Evolutionary conservation across 2,888 invertebrate species (phyloP).

Genomic region (Volucella inflata): DNA sequence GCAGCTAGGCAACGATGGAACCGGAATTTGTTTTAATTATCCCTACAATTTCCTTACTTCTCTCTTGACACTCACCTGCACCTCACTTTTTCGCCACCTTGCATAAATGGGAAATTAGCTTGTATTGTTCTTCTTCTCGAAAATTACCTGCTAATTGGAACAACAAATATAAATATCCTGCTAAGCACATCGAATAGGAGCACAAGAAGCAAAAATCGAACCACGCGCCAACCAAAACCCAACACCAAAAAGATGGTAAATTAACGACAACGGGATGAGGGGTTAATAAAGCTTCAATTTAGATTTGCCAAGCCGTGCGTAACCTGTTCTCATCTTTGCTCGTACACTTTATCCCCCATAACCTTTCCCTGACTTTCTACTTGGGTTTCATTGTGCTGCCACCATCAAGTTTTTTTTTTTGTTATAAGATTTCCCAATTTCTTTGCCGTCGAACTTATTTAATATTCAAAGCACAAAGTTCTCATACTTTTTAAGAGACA

Average conservation of each 20-base stretch:
- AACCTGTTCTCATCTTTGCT: conserved; percentile 67
- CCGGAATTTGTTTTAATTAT: conserved; percentile 23
- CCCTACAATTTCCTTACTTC: not conserved
- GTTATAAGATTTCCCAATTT: conserved; percentile 56
- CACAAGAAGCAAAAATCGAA: conserved; percentile 31
- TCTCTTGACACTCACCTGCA: not conserved
- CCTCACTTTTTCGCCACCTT: conserved; percentile 29
- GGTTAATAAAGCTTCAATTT: conserved; percentile 69
- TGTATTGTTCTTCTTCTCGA: conserved; percentile 26
- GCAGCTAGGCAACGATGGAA: conserved; percentile 3
- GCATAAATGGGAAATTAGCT: conserved; percentile 64
- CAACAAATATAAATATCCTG: conserved; percentile 51
- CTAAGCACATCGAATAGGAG: not conserved
- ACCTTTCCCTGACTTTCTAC: conserved; percentile 27
- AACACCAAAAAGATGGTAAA: conserved; percentile 38
- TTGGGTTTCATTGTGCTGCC: conserved; percentile 30
- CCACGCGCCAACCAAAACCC: conserved; percentile 21
- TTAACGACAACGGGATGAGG: conserved; percentile 12
- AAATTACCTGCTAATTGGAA: conserved; percentile 72
- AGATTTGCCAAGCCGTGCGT: conserved; percentile 73
- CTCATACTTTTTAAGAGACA: conserved; percentile 52
- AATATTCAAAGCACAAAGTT: conserved; percentile 71
- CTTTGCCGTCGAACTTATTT: conserved; percentile 42
- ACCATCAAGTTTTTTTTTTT: conserved; percentile 70
- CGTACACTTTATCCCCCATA: conserved; percentile 46